Evolutionary conservation across 2,113 vertebrate genomes (phyloP).

Genomic region (Microcebus lehilahytsara): DNA sequence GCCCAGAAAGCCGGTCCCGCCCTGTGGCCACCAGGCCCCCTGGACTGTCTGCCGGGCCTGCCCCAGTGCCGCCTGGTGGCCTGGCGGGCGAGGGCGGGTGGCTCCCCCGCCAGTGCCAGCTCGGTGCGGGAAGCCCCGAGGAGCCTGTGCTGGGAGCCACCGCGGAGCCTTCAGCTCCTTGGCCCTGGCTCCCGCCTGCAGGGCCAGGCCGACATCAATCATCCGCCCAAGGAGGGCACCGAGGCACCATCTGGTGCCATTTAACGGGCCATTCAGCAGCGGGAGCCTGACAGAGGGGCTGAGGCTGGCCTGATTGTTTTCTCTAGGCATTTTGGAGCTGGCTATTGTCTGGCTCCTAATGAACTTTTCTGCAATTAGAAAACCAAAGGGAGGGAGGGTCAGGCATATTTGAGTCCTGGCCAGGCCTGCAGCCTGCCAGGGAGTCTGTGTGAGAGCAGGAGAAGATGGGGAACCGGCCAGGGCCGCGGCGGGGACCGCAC

Average conservation of each 20-base stretch:
- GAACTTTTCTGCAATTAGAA: slow-evolving; percentile 75
- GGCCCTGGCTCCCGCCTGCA: slow-evolving; percentile 40
- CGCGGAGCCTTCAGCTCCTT: slow-evolving; percentile 63
- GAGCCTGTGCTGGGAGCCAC: background rate
- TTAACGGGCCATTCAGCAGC: slow-evolving; percentile 82
- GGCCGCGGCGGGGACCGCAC: background rate
- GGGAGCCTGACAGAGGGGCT: slow-evolving; percentile 79
- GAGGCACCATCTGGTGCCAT: slow-evolving; percentile 87
- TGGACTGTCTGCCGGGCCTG: background rate
- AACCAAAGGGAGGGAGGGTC: slow-evolving; percentile 52
- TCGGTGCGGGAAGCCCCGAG: background rate
- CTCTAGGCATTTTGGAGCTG: slow-evolving; percentile 43
- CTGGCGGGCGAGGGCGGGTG: background rate
- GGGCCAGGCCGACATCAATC: slow-evolving; percentile 83
- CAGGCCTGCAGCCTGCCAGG: slow-evolving; percentile 13
- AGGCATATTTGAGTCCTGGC: slow-evolving; percentile 27
- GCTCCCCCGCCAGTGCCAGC: background rate
- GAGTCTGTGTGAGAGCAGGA: background rate
- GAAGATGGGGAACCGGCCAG: background rate
- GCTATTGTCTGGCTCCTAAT: slow-evolving; percentile 70
- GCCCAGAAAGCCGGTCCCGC: background rate
- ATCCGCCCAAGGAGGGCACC: slow-evolving; percentile 82
- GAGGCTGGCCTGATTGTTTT: slow-evolving; percentile 58
- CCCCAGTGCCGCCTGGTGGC: background rate
- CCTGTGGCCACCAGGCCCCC: background rate